A percentile compares a stretch with the other conserved stretches of the same genome.
phyloP scores from a whole-genome alignment of 2,888 invertebrate genomes.

The Cryptophagus acutangulus region DNA sequence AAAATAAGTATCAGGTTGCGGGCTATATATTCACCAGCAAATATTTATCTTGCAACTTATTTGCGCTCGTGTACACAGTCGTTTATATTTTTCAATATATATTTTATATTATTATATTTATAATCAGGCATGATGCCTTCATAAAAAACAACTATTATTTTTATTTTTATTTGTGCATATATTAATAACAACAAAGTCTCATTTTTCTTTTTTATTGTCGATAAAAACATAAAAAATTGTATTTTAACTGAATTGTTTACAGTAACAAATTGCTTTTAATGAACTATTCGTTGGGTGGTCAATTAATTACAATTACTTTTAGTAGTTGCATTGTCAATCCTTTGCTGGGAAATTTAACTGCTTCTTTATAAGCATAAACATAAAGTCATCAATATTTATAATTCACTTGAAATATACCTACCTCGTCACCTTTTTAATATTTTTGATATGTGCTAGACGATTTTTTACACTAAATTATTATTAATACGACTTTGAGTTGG shows the following conservation, averaged over 20 bases:
- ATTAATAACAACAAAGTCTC: neutral
- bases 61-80: too few species aligned
- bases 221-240: neutral
- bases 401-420: too few species aligned
- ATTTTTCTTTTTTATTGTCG: neutral
- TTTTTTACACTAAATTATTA: too few species aligned
- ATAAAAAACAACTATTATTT: too few species aligned
- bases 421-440: too few species aligned
- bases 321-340: too few species aligned
- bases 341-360: neutral
- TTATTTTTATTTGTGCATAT: neutral
- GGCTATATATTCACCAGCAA: slow-evolving; percentile 17
- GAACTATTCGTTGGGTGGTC: slow-evolving; percentile 25
- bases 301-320: slow-evolving; percentile 16
- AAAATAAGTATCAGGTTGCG: slow-evolving; percentile 18
- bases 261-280: slow-evolving; percentile 25
- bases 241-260: slow-evolving; percentile 26
- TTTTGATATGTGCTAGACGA: too few species aligned
- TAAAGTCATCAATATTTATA: slow-evolving; percentile 1
- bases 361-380: neutral
- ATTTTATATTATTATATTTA: slow-evolving; percentile 1
- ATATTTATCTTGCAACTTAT: slow-evolving; percentile 12
- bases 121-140: too few species aligned
- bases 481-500: too few species aligned
- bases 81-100: too few species aligned